These are phyloP conservation scores for Phyllostomus hastatus DNA, from an alignment of 2,113 vertebrate genomes.

Conservation along the genomic window DNA sequence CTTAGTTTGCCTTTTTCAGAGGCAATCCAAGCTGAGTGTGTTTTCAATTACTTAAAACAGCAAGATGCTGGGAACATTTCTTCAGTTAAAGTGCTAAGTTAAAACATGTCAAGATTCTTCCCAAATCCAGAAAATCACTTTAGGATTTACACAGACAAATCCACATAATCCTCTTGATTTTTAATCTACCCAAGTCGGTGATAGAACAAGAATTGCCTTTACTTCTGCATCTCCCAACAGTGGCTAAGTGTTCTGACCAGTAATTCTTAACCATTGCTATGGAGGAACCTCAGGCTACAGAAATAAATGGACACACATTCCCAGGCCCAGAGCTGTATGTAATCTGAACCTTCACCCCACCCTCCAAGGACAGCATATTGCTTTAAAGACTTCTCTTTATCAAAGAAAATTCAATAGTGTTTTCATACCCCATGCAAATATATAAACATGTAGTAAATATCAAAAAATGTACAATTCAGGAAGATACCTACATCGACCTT, in stretches of 20 bases:
- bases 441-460: neutral
- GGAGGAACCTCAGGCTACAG: neutral
- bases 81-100: slow-evolving; percentile 47
- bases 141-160: slow-evolving; percentile 20
- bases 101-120: slow-evolving; percentile 40
- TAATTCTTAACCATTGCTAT: neutral
- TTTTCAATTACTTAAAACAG: slow-evolving; percentile 40
- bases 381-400: neutral
- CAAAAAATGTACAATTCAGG: neutral
- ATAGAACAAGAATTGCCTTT: neutral
- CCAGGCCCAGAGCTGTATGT: rapidly evolving
- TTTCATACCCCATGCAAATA: neutral
- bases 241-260: neutral
- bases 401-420: neutral
- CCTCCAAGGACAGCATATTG: neutral
- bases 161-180: slow-evolving; percentile 5
- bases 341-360: neutral
- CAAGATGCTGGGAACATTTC: slow-evolving; percentile 28
- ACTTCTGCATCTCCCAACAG: neutral
- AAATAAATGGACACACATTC: neutral
- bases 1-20: slow-evolving; percentile 45
- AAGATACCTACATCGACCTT: neutral
- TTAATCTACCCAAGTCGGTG: neutral
- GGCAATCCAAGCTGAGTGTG: neutral
- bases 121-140: slow-evolving; percentile 41